Evolutionary conservation across 2,797 vertebrate species (phyloP).

Genomic region (Tangara arthus): DNA sequence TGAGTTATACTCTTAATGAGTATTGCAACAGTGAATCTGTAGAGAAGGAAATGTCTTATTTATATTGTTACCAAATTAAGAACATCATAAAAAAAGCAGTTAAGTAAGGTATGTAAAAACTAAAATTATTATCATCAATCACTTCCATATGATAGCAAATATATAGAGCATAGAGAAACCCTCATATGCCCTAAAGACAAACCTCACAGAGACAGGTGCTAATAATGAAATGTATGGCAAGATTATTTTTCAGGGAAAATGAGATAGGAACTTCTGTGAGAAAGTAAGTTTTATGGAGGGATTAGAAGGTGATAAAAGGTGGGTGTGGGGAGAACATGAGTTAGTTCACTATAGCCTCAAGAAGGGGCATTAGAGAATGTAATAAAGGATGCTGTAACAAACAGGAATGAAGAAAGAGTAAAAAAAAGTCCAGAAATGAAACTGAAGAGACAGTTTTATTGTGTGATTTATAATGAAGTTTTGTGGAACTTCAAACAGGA

Average conservation of each 20-base stretch:
- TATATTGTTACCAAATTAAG: background rate
- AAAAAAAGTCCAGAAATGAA: background rate
- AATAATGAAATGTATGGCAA: background rate
- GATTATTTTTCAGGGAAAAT: conserved; percentile 21
- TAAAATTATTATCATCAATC: background rate
- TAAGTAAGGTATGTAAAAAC: background rate
- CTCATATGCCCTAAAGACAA: background rate
- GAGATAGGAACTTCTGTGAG: background rate
- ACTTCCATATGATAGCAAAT: background rate
- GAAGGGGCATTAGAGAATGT: background rate
- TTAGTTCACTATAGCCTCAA: background rate
- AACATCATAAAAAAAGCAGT: background rate
- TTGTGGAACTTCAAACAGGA: conserved; percentile 13
- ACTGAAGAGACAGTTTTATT: background rate
- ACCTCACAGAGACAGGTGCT: background rate
- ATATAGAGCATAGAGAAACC: background rate
- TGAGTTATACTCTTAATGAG: background rate
- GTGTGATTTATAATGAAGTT: conserved; percentile 28
- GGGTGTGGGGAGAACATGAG: background rate
- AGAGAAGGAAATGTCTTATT: background rate
- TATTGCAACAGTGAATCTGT: background rate
- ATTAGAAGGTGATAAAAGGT: background rate
- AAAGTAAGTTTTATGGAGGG: background rate
- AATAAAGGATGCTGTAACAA: conserved; percentile 17
- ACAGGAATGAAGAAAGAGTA: background rate